These are phyloP conservation scores for Lochmaea capreae DNA, from an alignment of 2,888 invertebrate species.

Conservation along the genomic window DNA sequence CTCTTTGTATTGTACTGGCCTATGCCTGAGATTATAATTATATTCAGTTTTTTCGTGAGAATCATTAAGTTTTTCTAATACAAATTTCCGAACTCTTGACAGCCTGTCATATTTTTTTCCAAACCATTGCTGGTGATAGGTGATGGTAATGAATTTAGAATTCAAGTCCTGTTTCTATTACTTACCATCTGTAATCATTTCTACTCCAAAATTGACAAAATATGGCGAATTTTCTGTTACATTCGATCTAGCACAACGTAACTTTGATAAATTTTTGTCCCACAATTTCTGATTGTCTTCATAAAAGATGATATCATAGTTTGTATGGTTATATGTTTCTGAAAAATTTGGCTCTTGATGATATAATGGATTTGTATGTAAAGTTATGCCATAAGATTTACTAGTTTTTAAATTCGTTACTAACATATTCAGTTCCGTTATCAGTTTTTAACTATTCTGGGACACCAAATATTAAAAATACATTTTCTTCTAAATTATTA, in stretches of 20 bases:
- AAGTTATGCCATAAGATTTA: constrained; percentile 36
- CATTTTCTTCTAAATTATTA: constrained; percentile 30
- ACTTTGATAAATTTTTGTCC: constrained; percentile 51
- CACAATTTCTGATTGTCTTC: constrained; percentile 35
- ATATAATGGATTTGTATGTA: constrained; percentile 49
- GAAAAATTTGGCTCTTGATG: constrained; percentile 56
- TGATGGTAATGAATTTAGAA: neutral
- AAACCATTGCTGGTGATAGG: neutral
- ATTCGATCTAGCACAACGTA: constrained; percentile 43
- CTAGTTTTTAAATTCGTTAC: constrained; percentile 23
- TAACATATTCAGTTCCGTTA: constrained; percentile 45
- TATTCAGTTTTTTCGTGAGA: neutral
- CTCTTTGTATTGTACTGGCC: neutral
- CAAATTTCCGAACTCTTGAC: constrained; percentile 4
- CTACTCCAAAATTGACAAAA: constrained; percentile 7
- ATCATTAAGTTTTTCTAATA: constrained; percentile 2
- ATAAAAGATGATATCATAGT: constrained; percentile 46
- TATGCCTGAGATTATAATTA: neutral
- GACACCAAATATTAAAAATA: constrained; percentile 47
- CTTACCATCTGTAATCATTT: constrained; percentile 4
- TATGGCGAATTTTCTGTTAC: neutral
- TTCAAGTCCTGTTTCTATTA: neutral
- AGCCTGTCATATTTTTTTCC: neutral
- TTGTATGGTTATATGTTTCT: constrained; percentile 54
- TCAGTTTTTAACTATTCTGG: constrained; percentile 45